Evolutionary conservation across 2,113 vertebrate genomes (phyloP).

Genomic region (Chelonoidis abingdonii): DNA sequence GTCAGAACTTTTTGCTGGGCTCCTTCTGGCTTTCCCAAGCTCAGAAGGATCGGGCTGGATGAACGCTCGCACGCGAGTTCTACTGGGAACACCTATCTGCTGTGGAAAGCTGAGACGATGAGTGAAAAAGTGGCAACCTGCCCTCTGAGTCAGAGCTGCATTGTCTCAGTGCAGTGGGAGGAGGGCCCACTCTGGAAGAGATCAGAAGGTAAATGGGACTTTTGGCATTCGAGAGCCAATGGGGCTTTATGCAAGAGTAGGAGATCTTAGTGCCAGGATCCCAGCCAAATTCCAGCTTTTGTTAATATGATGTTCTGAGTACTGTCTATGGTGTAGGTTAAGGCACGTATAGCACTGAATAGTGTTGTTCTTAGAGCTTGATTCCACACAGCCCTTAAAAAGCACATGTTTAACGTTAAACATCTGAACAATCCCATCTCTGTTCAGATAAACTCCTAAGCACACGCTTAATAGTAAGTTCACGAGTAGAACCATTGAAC

Average conservation of each 20-base stretch:
- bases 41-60: background rate
- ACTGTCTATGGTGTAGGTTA: background rate
- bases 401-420: background rate
- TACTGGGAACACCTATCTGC: slow-evolving; percentile 13
- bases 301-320: background rate
- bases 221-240: background rate
- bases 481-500: background rate
- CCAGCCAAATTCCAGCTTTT: background rate
- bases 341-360: background rate
- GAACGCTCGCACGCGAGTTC: background rate
- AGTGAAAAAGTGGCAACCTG: slow-evolving; percentile 26
- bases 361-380: background rate
- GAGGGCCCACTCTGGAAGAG: background rate
- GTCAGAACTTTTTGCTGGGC: background rate
- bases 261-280: background rate
- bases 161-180: background rate
- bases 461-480: background rate
- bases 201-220: background rate
- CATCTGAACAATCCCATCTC: background rate
- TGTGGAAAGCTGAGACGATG: background rate
- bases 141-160: slow-evolving; percentile 23
- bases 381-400: background rate
- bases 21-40: background rate
- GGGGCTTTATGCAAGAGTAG: background rate
- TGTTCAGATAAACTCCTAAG: background rate